Evolutionary conservation across 2,888 invertebrate species (phyloP), one percentile per base, ranked within the genome.

Genomic region (Helicoverpa assulta): DNA sequence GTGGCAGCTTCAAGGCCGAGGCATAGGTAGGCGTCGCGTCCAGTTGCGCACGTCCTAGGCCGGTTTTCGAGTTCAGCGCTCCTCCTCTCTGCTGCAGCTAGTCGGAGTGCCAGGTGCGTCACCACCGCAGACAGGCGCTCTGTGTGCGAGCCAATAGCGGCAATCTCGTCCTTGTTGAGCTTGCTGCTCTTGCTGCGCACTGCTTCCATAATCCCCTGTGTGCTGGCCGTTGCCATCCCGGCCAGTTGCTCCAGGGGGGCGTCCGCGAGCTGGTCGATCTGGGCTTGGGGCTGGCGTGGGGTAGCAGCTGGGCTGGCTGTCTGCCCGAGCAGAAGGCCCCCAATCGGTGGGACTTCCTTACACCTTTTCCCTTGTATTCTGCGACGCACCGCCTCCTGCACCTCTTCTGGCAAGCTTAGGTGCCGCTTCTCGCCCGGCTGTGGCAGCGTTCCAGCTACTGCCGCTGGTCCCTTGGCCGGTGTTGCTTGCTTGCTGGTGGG

Each of bases 11-110:
- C 0, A 70, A 5, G 0, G 51, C 43, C 0, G 55, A 5, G 0
- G 70, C 50, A 0, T 67, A 56, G 0, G 53, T 16, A 0, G n/a
- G 5, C 0, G 14, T 5, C 1, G 6, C 26, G 0, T 1, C 3
- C 16, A 21, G 14, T 5, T 12, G 12, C 14, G 67, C 85, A 2
- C 81, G 69, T 90, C 78, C 55, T 92, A 70, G 0, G 90, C 26
- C 2, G 12, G n/a, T 7, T 71, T 54, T 88, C 83, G 14, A 91
- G 40, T n/a, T 12, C 12, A 12, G 21, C 5, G 53, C 67, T 16
- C 52, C 7, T 14, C 0, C 16, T 29, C 19, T 37, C 37, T 0
- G 47, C 70, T 52, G 51, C 63, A 47, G 2, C 51, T 33, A 0
- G 54, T 18, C 3, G 65, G 54, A 0, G 50, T 1, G 0, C 43